Evolutionary conservation across 2,797 vertebrate species (phyloP).

Genomic region (Muraenolepis orangiensis): DNA sequence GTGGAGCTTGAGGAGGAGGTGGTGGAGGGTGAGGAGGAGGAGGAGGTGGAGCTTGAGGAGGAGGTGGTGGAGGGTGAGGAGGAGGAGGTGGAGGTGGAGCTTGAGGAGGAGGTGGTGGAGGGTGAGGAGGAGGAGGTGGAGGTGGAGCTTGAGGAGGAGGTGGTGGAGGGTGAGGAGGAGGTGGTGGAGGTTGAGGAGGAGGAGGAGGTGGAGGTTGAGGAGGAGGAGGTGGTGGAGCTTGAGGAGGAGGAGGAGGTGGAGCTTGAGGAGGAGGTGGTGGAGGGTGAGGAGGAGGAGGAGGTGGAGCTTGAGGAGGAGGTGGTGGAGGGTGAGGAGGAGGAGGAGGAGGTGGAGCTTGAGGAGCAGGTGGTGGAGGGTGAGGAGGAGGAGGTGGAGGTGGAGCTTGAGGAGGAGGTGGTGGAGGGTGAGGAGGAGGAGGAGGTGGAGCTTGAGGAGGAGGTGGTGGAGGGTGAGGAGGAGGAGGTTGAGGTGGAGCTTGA

Average conservation of each 20-base stretch:
- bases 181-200: slow-evolving; percentile 21
- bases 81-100: slow-evolving; percentile 18
- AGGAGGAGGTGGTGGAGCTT: slow-evolving; percentile 51
- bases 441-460: slow-evolving; percentile 23
- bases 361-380: not conserved
- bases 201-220: slow-evolving; percentile 12
- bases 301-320: too few species aligned
- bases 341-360: slow-evolving; percentile 8
- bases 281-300: too few species aligned
- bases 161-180: not conserved
- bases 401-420: not conserved
- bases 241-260: not conserved
- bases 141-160: not conserved
- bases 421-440: slow-evolving; percentile 27
- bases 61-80: not conserved
- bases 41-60: not conserved
- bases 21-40: slow-evolving; percentile 46
- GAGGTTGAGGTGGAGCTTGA: not conserved
- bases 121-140: slow-evolving; percentile 26
- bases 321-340: slow-evolving; percentile 23
- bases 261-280: not conserved
- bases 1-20: slow-evolving; percentile 27
- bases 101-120: slow-evolving; percentile 16
- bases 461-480: slow-evolving; percentile 47
- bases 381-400: not conserved